Base-by-base conservation (phyloP, 2,888 invertebrate genomes). In the Zelleria hepariella region DNA sequence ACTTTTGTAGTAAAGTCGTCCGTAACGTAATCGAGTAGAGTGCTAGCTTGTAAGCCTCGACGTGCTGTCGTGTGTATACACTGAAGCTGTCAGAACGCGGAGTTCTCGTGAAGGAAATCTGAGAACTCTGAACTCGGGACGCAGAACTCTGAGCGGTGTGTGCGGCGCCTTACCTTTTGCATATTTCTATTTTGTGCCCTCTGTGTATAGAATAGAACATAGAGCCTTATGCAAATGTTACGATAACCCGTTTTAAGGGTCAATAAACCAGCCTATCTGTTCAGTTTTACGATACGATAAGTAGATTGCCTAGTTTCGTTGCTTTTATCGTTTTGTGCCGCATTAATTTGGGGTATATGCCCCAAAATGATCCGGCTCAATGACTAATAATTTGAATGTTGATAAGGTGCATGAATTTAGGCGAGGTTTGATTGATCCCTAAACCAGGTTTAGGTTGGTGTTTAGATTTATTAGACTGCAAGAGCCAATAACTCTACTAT, bases 181-280 rank as follows among this genome's bases (percentile, higher is more conserved):
- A 42, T 15, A 2, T 42, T 42, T 4, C 32, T 42, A 15, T 42
- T 42, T 15, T 42, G 32, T 42, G 32, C 10, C 5, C 32, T 42
- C 15, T 42, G 2, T 42, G 15, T 15, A 4, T 42, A n/a, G n/a
- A n/a, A 15, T 7, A 42, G 32, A 42, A 15, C 32, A 42, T 42
- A 42, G 32, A 42, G 32, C 32, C 32, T 42, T 42, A 42, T 42
- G 32, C 32, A 42, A 42, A 42, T 42, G 32, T 15, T 15, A 84
- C 80, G 85, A 85, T 86, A 86, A 85, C 82, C 78, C 72, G 78
- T 74, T 77, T 84, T 85, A 79, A 85, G 84, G 79, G 84, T 82
- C 85, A 83, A 85, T 87, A 86, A 85, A 87, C 80, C 82, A 80
- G 23, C 27, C 80, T 84, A 81, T 83, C 78, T 80, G 75, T 83